Base-by-base conservation (phyloP, 1,140 invertebrate species). In the Solenopsis invicta region DNA sequence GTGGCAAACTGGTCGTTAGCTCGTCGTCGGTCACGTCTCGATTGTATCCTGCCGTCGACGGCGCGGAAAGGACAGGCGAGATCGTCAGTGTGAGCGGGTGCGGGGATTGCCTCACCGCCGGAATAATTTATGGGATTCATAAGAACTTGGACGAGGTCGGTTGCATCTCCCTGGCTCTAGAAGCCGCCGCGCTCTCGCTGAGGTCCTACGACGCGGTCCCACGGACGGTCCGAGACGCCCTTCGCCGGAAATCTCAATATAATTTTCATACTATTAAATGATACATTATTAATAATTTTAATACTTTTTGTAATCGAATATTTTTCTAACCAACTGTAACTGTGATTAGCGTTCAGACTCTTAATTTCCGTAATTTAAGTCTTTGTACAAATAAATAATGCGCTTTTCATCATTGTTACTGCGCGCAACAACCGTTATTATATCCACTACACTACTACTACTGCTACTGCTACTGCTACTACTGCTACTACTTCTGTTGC, bases 91-190 rank as follows among this genome's bases (percentile, higher is more conserved):
- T 96, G 6, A 96, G 95, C 91, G 96, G 96, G 24, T 96, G 96
- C 72, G 96, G 96, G 9, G 96, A 93, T 92, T 96, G 96, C 90
- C 92, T 96, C 21, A 94, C 94, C 21, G 94, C 96, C 48, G 95
- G 95, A 71, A 95, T 96, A 84, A 96, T 96, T 59, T 90, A 91
- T 50, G 95, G 95, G 9, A 94, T 96, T 41, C 88, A 96, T 37
- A 85, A 93, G 85, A 94, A 94, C 77, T 87, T 95, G n/a, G 86
- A 92, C 48, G 94, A 96, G 87, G 89, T 90, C 13, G 75, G 91
- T 4, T 96, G 96, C 89, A 91, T 96, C 13, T 93, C 88, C 59
- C 50, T 94, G 13, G 96, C 95, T 37, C 92, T 96, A 0, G 89
- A 92, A 86, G 96, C 96, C 41, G 96, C 96, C 24, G 90, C 93